phyloP scores from a whole-genome alignment of 1,140 invertebrate species.

The Drosophila mayri region DNA sequence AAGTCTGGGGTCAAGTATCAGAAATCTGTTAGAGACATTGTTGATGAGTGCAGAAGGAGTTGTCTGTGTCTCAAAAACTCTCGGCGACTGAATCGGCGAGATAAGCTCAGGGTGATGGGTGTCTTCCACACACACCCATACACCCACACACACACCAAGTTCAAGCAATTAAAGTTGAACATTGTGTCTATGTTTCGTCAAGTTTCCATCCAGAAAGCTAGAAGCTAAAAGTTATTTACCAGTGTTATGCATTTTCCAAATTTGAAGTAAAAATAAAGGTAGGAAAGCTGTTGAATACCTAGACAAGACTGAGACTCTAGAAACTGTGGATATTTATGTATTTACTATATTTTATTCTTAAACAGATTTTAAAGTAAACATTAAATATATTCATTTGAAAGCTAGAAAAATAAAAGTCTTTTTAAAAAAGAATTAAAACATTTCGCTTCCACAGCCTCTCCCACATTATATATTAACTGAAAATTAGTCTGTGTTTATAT shows the following conservation, averaged over 20 bases:
- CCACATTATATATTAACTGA: slow-evolving; percentile 1
- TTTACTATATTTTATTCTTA: background rate
- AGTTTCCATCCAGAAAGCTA: slow-evolving; percentile 7
- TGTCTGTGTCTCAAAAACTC: slow-evolving; percentile 49
- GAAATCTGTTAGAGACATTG: slow-evolving; percentile 68
- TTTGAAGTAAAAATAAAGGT: slow-evolving; percentile 24
- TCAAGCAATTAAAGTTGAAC: slow-evolving; percentile 61
- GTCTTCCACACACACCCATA: slow-evolving; percentile 3
- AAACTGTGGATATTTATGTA: background rate
- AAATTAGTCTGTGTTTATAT: slow-evolving; percentile 14
- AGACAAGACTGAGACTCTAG: no score
- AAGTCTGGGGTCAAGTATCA: slow-evolving; percentile 50
- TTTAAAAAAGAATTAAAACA: background rate
- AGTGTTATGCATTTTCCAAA: slow-evolving; percentile 1
- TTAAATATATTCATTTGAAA: background rate
- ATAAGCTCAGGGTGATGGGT: slow-evolving; percentile 40
- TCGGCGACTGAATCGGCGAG: slow-evolving; percentile 58
- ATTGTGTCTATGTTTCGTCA: slow-evolving; percentile 37
- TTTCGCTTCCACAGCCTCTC: background rate
- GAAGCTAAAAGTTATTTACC: slow-evolving; percentile 12
- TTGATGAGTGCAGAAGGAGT: slow-evolving; percentile 49
- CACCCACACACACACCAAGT: slow-evolving; percentile 27
- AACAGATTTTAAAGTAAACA: background rate
- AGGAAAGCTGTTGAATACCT: slow-evolving; percentile 17
- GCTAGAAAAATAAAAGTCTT: background rate